Evolutionary conservation across 2,797 vertebrate genomes (phyloP).

Genomic region (Lepus townsendii): DNA sequence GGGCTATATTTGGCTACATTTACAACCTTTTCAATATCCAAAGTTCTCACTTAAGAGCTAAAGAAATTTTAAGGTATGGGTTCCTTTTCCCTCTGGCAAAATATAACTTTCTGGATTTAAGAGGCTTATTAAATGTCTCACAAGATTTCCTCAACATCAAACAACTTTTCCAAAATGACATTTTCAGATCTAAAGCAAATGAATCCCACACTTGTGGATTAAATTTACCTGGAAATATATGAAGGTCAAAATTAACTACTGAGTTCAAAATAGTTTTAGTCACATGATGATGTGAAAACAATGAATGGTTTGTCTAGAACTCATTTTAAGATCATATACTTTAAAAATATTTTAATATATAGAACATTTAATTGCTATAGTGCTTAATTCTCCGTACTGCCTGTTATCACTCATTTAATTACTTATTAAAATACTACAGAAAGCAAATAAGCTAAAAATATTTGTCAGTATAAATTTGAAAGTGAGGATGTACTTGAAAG

Average conservation of each 20-base stretch:
- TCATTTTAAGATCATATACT: conserved; percentile 24
- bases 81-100: conserved; percentile 70
- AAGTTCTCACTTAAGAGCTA: conserved; percentile 64
- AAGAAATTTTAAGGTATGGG: conserved; percentile 59
- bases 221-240: conserved; percentile 73
- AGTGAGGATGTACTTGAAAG: background rate
- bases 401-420: background rate
- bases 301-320: background rate
- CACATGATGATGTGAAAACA: conserved; percentile 48
- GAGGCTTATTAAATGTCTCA: conserved; percentile 81
- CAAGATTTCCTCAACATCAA: conserved; percentile 82
- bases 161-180: conserved; percentile 77
- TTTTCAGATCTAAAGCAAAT: conserved; percentile 80
- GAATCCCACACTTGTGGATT: conserved; percentile 68
- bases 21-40: conserved; percentile 45
- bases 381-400: background rate
- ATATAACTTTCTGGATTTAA: conserved; percentile 76
- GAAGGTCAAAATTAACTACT: conserved; percentile 70
- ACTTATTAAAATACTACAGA: background rate
- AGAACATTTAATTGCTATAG: background rate
- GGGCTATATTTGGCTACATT: conserved; percentile 40
- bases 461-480: conserved; percentile 9
- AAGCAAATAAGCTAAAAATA: background rate
- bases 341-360: background rate
- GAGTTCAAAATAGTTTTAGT: conserved; percentile 63